These are phyloP conservation scores for Penaeus japonicus DNA, from an alignment of 1,140 invertebrate genomes.

Conservation along the genomic window DNA sequence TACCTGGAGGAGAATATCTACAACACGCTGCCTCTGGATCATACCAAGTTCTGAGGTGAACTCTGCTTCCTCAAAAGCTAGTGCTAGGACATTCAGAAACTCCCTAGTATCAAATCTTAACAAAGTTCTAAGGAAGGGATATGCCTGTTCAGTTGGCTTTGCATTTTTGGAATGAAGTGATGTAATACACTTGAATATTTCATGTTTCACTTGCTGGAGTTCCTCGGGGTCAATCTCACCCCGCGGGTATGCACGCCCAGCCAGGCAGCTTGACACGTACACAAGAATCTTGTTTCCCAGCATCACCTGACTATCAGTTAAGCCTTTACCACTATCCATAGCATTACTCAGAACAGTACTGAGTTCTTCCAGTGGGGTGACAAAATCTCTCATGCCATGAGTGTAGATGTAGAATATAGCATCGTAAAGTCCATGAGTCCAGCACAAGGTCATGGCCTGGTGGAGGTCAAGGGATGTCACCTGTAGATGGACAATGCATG, in stretches of 20 bases:
- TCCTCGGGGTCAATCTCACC: constrained; percentile 80
- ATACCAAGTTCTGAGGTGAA: constrained; percentile 77
- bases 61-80: constrained; percentile 88
- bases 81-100: constrained; percentile 86
- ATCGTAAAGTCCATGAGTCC: constrained; percentile 80
- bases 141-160: constrained; percentile 73
- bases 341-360: constrained; percentile 66
- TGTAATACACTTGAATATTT: constrained; percentile 70
- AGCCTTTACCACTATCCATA: constrained; percentile 59
- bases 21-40: constrained; percentile 78
- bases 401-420: constrained; percentile 90
- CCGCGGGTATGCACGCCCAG: constrained; percentile 87
- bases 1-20: constrained; percentile 79
- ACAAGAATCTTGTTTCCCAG: constrained; percentile 91
- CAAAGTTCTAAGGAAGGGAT: constrained; percentile 82
- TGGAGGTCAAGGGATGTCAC: constrained; percentile 88
- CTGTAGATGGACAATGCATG: constrained; percentile 81
- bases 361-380: constrained; percentile 82
- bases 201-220: constrained; percentile 76
- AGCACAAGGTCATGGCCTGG: constrained; percentile 84
- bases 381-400: constrained; percentile 83
- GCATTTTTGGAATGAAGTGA: constrained; percentile 74
- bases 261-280: constrained; percentile 91
- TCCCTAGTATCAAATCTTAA: constrained; percentile 87
- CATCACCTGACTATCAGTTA: constrained; percentile 63